phyloP scores from a whole-genome alignment of 2,888 invertebrate species.

The Teleogryllus oceanicus region DNA sequence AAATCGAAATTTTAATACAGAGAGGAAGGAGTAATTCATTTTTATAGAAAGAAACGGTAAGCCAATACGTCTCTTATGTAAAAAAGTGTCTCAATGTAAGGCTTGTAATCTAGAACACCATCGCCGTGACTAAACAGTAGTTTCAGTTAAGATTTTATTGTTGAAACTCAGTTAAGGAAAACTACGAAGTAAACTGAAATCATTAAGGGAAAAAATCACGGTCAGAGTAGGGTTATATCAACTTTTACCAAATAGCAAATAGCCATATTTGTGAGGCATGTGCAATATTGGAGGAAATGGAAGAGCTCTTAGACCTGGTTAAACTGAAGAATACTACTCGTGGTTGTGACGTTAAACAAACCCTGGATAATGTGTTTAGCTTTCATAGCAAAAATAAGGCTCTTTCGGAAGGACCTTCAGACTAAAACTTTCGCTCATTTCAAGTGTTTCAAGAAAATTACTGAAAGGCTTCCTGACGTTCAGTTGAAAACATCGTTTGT shows the following conservation, averaged over 20 bases:
- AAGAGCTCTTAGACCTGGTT: not conserved
- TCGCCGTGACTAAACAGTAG: not conserved
- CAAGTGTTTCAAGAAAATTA: not conserved
- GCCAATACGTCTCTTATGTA: no score
- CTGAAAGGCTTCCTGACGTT: not conserved
- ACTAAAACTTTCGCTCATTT: not conserved
- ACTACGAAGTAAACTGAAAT: no score
- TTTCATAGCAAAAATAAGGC: not conserved
- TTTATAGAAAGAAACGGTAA: no score
- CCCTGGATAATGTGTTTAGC: not conserved
- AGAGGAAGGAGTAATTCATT: no score
- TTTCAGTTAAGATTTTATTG: no score
- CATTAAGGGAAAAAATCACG: no score
- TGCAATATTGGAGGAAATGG: not conserved
- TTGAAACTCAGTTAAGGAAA: no score
- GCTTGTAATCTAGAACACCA: not conserved
- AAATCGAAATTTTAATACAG: no score
- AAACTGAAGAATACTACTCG: not conserved
- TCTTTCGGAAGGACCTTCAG: not conserved
- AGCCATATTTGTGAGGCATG: not conserved
- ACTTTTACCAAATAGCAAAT: not conserved
- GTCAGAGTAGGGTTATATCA: no score
- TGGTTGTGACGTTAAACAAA: not conserved
- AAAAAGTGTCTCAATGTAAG: not conserved
- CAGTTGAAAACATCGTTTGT: not conserved